Conservation (phyloP, 2,797 vertebrate genomes). For the Remorina albescens region DNA sequence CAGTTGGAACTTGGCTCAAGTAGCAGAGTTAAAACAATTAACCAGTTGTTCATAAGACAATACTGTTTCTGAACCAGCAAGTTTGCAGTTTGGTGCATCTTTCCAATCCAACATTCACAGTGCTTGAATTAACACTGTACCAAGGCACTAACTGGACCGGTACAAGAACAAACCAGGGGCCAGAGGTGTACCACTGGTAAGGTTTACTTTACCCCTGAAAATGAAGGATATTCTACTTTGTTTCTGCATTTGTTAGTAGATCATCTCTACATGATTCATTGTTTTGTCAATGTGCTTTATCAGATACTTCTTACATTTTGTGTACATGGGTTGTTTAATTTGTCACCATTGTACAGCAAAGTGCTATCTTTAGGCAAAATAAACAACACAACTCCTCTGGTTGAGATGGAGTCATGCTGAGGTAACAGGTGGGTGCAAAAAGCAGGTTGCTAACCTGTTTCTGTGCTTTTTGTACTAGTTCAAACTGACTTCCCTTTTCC, state of each 20-base stretch:
- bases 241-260: conserved; percentile 13
- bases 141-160: conserved; percentile 52
- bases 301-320: conserved; percentile 4
- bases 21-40: conserved; percentile 3
- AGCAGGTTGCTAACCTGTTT: conserved; percentile 22
- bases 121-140: conserved; percentile 13
- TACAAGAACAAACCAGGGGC: conserved; percentile 39
- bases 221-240: conserved; percentile 77
- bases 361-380: background rate
- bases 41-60: conserved; percentile 3
- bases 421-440: too few relatives aligned
- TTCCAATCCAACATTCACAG: conserved; percentile 1
- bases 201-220: conserved; percentile 21
- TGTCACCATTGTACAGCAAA: background rate
- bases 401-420: background rate
- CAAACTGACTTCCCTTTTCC: background rate
- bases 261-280: background rate
- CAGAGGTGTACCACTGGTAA: conserved; percentile 11
- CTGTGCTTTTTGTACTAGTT: conserved; percentile 11
- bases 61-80: background rate
- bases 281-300: background rate
- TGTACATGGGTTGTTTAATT: background rate
- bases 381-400: background rate
- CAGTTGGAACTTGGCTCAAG: background rate
- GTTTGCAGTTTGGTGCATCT: background rate